Evolutionary conservation across 2,888 invertebrate species (phyloP).

Genomic region (Plagiodera versicolora): DNA sequence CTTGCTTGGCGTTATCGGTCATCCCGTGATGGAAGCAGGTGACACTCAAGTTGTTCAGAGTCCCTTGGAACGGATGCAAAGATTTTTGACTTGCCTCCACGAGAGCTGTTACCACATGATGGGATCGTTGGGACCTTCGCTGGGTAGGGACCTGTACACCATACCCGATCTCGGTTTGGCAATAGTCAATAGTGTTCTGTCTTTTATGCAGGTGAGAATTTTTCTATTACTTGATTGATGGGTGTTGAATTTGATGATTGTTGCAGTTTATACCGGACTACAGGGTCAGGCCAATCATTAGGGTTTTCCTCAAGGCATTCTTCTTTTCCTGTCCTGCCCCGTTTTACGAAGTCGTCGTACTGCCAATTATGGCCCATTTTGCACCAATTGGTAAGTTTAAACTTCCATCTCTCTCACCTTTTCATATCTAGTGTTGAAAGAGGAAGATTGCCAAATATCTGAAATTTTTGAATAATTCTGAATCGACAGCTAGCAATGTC

Average conservation of each 20-base stretch:
- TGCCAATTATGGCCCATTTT: constrained; percentile 78
- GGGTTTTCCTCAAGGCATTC: constrained; percentile 84
- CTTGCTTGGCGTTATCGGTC: constrained; percentile 66
- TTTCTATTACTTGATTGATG: background rate
- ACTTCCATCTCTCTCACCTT: too few species aligned
- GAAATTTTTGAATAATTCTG: too few species aligned
- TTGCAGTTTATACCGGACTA: constrained; percentile 77
- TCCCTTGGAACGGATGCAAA: constrained; percentile 81
- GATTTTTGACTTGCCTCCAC: constrained; percentile 75
- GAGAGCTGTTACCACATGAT: constrained; percentile 82
- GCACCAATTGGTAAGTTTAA: constrained; percentile 77
- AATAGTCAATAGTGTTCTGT: constrained; percentile 71
- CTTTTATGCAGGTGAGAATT: constrained; percentile 62
- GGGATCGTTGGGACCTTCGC: constrained; percentile 74
- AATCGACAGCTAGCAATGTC: too few species aligned
- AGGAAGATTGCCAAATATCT: too few species aligned
- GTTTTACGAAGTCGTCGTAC: constrained; percentile 72
- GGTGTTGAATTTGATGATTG: constrained; percentile 34
- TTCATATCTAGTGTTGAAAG: too few species aligned
- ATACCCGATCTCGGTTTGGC: constrained; percentile 74
- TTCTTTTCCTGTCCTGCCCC: constrained; percentile 84
- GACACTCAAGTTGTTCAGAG: constrained; percentile 54
- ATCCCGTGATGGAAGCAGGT: constrained; percentile 43
- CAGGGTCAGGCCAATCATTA: constrained; percentile 78
- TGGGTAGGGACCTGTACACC: constrained; percentile 86